Evolutionary conservation across 2,888 invertebrate species (phyloP).

Genomic region (Volucella zonaria): DNA sequence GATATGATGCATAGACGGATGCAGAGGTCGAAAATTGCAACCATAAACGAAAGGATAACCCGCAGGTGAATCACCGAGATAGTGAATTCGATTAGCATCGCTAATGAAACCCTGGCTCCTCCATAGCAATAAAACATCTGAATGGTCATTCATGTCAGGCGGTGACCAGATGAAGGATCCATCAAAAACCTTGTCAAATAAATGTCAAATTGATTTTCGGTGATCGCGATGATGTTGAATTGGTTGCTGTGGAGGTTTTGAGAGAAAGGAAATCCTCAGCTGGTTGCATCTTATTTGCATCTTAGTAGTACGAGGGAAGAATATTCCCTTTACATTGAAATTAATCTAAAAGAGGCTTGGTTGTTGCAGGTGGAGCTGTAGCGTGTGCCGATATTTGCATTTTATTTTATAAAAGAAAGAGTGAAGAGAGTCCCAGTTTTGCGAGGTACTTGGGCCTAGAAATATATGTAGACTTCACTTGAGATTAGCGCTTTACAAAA

Average conservation of each 20-base stretch:
- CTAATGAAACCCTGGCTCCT: conserved; percentile 27
- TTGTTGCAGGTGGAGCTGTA: no score
- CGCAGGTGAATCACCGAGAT: conserved; percentile 55
- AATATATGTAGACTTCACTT: no score
- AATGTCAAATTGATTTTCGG: conserved; percentile 74
- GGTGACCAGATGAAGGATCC: conserved; percentile 73
- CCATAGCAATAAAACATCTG: conserved; percentile 66
- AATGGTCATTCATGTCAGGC: conserved; percentile 59
- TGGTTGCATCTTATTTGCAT: conserved; percentile 21
- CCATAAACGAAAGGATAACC: not conserved
- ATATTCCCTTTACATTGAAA: no score
- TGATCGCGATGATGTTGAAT: not conserved
- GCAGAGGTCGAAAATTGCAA: not conserved
- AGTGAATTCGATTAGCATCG: conserved; percentile 62
- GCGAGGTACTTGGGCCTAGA: no score
- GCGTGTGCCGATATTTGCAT: no score
- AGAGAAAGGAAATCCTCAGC: conserved; percentile 20
- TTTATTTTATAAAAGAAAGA: no score
- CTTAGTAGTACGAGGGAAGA: not conserved
- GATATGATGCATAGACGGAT: not conserved
- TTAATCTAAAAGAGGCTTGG: no score
- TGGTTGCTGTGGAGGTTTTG: not conserved
- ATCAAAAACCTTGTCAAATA: conserved; percentile 75
- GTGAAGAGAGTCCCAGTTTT: no score
- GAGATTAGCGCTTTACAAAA: no score